These are phyloP conservation scores for Chiropotes sagulatus DNA, from an alignment of 2,797 vertebrate genomes.

Conservation along the genomic window DNA sequence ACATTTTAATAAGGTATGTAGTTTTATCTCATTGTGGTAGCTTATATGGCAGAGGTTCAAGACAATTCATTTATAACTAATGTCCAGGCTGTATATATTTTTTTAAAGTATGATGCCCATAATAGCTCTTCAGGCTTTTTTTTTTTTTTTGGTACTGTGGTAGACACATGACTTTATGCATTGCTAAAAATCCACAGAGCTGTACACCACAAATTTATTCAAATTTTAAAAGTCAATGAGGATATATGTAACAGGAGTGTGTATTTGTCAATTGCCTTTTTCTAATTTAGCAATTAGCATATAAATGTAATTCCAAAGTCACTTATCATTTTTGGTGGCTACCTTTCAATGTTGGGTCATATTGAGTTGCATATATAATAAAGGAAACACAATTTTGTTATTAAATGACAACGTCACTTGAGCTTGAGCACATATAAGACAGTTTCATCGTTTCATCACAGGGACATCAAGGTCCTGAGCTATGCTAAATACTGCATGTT, in stretches of 20 bases:
- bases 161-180: not conserved
- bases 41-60: not conserved
- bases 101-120: not conserved
- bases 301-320: not conserved
- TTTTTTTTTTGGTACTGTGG: not conserved
- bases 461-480: not conserved
- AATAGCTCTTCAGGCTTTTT: not conserved
- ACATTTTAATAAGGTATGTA: not conserved
- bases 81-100: not conserved
- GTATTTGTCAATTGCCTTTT: not conserved
- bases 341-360: not conserved
- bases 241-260: not conserved
- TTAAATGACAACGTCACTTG: not conserved
- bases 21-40: not conserved
- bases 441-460: not conserved
- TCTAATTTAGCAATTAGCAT: not conserved
- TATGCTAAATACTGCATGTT: not conserved
- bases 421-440: not conserved
- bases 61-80: not conserved
- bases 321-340: not conserved
- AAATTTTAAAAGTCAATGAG: not conserved
- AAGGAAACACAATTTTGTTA: not conserved
- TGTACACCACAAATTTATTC: not conserved
- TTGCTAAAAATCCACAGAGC: not conserved
- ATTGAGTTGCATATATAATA: not conserved